Evolutionary conservation across 2,888 invertebrate genomes (phyloP).

Genomic region (Nasonovia ribisnigri): DNA sequence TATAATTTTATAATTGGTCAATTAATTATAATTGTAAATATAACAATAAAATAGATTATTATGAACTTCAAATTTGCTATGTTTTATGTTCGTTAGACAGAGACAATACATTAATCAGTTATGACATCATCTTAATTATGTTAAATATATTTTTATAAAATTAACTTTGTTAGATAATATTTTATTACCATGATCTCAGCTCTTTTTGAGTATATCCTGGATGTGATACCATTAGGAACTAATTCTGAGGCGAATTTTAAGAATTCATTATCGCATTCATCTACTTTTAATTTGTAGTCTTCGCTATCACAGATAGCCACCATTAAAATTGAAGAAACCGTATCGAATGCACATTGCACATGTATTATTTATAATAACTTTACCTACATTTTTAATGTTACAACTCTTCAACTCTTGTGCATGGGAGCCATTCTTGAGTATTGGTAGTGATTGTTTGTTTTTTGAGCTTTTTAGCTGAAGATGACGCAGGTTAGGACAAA

Average conservation of each 20-base stretch:
- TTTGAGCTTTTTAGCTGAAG: too few species aligned
- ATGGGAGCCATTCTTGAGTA: not conserved
- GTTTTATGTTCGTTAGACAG: too few species aligned
- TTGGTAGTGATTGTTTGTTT: too few species aligned
- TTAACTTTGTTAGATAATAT: not conserved
- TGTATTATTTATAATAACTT: not conserved
- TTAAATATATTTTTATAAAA: too few species aligned
- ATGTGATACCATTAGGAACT: not conserved
- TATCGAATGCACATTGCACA: not conserved
- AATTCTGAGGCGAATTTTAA: not conserved
- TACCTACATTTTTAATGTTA: conserved; percentile 24
- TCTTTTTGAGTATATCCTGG: conserved; percentile 19
- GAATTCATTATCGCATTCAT: not conserved
- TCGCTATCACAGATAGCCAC: not conserved
- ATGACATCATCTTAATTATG: too few species aligned
- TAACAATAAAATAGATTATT: too few species aligned
- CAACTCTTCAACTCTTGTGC: not conserved
- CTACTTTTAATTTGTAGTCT: not conserved
- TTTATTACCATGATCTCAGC: conserved; percentile 29
- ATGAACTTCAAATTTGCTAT: too few species aligned
- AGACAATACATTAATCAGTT: too few species aligned
- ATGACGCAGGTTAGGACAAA: too few species aligned
- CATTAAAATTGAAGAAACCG: conserved; percentile 10
- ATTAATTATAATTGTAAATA: too few species aligned
- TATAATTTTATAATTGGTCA: too few species aligned